These are phyloP conservation scores for Morone saxatilis DNA, from an alignment of 2,113 vertebrate species.

Conservation along the genomic window DNA sequence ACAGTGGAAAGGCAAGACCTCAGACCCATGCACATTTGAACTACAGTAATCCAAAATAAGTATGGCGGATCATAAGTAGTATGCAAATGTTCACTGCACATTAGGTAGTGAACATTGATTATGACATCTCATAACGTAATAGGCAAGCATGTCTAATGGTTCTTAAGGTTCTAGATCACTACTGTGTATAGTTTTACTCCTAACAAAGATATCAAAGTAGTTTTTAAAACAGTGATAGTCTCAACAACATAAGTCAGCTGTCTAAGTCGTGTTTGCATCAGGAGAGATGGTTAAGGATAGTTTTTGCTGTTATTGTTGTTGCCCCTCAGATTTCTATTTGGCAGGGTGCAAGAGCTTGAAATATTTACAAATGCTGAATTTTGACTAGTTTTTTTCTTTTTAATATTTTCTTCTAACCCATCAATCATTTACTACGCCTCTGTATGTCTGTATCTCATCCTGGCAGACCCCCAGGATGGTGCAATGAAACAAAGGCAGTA, in stretches of 20 bases:
- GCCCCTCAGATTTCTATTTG: slow-evolving; percentile 73
- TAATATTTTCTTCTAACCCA: slow-evolving; percentile 67
- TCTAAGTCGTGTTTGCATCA: slow-evolving; percentile 52
- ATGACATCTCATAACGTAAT: slow-evolving; percentile 4
- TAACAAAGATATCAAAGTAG: slow-evolving; percentile 13
- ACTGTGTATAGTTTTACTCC: neutral
- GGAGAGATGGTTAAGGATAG: slow-evolving; percentile 53
- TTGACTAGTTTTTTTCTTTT: slow-evolving; percentile 52
- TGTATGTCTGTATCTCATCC: slow-evolving; percentile 67
- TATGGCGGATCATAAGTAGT: too few species aligned
- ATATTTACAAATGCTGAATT: slow-evolving; percentile 78
- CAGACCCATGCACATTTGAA: neutral
- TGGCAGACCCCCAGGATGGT: slow-evolving; percentile 66
- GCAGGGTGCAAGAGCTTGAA: slow-evolving; percentile 72
- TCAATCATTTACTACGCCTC: slow-evolving; percentile 66
- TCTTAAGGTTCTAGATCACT: neutral
- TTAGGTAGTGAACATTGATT: neutral
- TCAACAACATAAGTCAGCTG: slow-evolving; percentile 42
- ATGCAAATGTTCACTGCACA: too few species aligned
- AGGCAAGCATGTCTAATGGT: neutral
- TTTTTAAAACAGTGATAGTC: slow-evolving; percentile 37
- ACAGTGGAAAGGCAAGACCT: neutral
- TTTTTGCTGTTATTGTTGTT: slow-evolving; percentile 66
- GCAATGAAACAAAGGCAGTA: slow-evolving; percentile 69
- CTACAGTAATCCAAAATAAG: neutral